Conservation (phyloP, 2,113 vertebrate species). For the Nipponia nippon region DNA sequence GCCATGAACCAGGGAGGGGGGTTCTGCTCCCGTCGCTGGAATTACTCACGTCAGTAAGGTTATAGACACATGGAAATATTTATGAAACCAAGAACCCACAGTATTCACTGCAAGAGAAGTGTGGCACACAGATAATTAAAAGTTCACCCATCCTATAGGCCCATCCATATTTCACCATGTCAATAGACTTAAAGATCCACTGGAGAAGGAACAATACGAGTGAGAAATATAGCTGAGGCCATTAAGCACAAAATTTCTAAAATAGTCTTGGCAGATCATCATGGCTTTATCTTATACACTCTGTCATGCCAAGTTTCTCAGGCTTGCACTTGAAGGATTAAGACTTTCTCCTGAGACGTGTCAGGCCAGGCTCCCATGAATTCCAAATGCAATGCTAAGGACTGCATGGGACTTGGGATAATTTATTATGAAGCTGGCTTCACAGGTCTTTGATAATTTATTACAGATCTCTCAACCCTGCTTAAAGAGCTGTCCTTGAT, state of each 20-base stretch:
- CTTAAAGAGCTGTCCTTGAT: slow-evolving; percentile 46
- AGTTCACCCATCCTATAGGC: neutral
- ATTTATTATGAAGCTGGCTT: slow-evolving; percentile 42
- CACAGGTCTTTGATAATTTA: slow-evolving; percentile 17
- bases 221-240: neutral
- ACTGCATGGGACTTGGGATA: neutral
- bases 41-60: neutral
- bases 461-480: neutral
- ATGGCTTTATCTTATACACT: slow-evolving; percentile 15
- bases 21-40: neutral
- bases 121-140: neutral
- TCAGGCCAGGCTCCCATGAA: slow-evolving; percentile 21
- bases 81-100: neutral
- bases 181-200: neutral
- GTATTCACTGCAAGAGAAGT: neutral
- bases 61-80: neutral
- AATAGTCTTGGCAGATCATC: neutral
- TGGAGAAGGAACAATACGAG: neutral
- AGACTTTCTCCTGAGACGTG: slow-evolving; percentile 31
- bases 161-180: neutral
- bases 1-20: neutral
- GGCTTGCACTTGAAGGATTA: slow-evolving; percentile 43
- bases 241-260: slow-evolving; percentile 38
- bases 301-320: slow-evolving; percentile 42
- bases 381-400: neutral